A percentile compares a stretch with the other conserved stretches of the same genome.
phyloP scores from a whole-genome alignment of 2,888 invertebrate species.

The Lepidochitona cinerea region DNA sequence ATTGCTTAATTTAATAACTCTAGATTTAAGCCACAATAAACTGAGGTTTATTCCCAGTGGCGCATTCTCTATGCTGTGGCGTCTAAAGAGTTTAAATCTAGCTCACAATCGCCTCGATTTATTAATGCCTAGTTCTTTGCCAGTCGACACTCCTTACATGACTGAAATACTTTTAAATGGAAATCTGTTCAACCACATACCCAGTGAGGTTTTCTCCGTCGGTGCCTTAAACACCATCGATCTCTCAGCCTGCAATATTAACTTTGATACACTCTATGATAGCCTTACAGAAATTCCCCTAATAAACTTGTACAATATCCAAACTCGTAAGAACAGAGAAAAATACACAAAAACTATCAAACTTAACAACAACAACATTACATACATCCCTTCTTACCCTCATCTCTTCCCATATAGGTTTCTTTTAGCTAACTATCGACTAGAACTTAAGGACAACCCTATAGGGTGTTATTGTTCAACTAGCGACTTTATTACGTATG shows the following conservation, averaged over 20 bases:
- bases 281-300: not conserved
- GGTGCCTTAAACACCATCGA: not conserved
- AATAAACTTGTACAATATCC: too few species aligned
- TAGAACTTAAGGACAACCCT: not conserved
- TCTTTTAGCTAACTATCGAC: not conserved
- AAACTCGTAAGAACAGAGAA: too few species aligned
- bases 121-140: not conserved
- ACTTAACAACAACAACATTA: not conserved
- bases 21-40: not conserved
- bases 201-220: not conserved
- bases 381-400: not conserved
- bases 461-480: not conserved
- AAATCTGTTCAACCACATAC: not conserved
- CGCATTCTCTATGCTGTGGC: not conserved
- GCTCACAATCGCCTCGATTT: not conserved
- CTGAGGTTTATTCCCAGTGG: not conserved
- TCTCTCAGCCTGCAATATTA: not conserved
- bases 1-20: not conserved
- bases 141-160: not conserved
- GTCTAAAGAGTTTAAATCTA: not conserved
- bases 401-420: not conserved
- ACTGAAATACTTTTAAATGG: not conserved
- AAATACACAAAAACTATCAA: not conserved
- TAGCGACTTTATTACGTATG: not conserved
- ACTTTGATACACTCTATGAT: not conserved